Evolutionary conservation across 2,888 invertebrate genomes (phyloP), one percentile per base, ranked within the genome.

Genomic region (Noctua fimbriata): DNA sequence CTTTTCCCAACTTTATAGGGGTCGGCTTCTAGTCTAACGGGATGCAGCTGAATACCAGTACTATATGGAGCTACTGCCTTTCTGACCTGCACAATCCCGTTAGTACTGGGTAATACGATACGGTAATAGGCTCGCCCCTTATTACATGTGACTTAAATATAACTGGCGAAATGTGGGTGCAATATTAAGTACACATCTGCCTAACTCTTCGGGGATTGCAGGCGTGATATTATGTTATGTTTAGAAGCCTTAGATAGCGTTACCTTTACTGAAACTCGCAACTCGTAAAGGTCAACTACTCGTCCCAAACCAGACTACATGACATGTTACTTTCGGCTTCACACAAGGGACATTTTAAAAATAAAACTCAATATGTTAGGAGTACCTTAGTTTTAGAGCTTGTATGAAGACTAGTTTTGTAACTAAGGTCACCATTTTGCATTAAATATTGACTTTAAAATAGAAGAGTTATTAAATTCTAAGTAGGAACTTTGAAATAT

Each of bases 261-360:
- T 10, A 52, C 60, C 44, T 78, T 55, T 69, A 28, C 28, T 0
- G 12, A 72, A 65, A 28, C 65, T 63, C 41, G 1, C 5, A 69
- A 55, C 60, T 85, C 55, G 21, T 82, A 82, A 83, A 82, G 69
- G 60, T 83, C 41, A 63, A 58, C 49, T 24, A 28, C 28, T 47
- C 5, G 5, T 52, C 69, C 58, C 55, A 10, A 58, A 44, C 36
- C 60, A 73, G 75, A 86, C 52, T 73, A 83, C 83, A 83, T 24
- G 83, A 60, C 28, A 76, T 49, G 52, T 55, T 69, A 83, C 83
- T 83, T 55, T 67, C 60, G 36, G 6, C 52, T 10, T 4, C 24
- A 76, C 78, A 24, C 83, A 41, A 7, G 83, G 75, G 86, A 77
- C 69, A 24, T 66, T 52, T 66, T 32, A 41, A 66, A 72, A 70